Base-by-base conservation (phyloP, 64 coral and sea anemone genomes). In the Montipora sp. region DNA sequence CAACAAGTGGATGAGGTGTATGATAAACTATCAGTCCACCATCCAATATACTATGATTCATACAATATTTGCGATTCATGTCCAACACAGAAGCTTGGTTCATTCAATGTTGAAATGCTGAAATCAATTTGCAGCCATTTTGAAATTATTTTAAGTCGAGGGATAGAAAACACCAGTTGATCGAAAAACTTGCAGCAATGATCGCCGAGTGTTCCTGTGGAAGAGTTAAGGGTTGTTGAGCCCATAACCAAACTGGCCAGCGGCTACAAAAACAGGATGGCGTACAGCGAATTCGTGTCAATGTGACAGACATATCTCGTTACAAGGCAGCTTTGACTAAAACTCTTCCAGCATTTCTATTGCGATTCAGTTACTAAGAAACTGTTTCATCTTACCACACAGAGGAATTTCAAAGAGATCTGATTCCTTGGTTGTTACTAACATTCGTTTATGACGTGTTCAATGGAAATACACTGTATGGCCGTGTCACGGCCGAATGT, bases 121-220 rank as follows among this genome's bases (percentile, higher is more conserved):
- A 77, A 77, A 47, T 77, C 75, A 7, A 77, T 77, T 77, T 77
- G 75, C 75, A 77, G 75, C 36, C 75, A 77, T 77, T 77, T 77
- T 77, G 75, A 77, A 77, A 77, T 77, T 77, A 47, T 43, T 77
- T 77, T 77, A 77, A 77, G 75, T 77, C 36, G 75, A 77, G 75
- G 75, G 75, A 77, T 77, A 77, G 75, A 77, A 77, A 48, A 77
- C 75, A 77, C 75, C 75, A 77, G 75, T 77, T 77, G 75, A 77
- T 77, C 75, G 44, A 77, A 77, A 77, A 77, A 77, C 75, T 77
- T 0, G 75, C 75, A 77, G 75, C 75, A 77, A 77, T 77, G 75
- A 77, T 77, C 75, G 75, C 75, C 36, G 75, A 77, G 75, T 77
- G 75, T 77, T 77, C 75, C 75, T 77, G 75, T 77, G 22, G 27